These are phyloP conservation scores for Pelmatolapia mariae DNA, from an alignment of 2,113 vertebrate genomes.

Conservation along the genomic window DNA sequence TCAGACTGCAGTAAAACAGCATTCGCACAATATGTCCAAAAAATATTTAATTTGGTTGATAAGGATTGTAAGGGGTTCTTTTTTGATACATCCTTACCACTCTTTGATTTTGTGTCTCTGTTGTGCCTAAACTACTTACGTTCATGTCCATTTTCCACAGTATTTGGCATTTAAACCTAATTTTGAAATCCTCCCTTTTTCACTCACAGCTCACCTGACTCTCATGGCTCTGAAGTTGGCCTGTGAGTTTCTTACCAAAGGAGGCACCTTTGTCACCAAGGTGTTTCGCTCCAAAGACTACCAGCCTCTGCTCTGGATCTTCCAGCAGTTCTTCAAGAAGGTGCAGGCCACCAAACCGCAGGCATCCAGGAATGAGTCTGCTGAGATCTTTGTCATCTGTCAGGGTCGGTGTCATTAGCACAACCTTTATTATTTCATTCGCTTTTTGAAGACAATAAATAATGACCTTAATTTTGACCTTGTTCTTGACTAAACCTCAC, in stretches of 20 bases:
- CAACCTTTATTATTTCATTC: not conserved
- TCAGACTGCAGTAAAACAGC: not conserved
- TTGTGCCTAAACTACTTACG: not conserved
- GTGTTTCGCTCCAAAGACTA: slow-evolving; percentile 97
- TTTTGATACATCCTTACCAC: not conserved
- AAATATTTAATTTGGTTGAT: not conserved
- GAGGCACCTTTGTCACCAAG: slow-evolving; percentile 93
- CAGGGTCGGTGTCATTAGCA: slow-evolving; percentile 75
- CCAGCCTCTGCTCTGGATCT: slow-evolving; percentile 94
- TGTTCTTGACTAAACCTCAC: not conserved
- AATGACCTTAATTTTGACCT: not conserved
- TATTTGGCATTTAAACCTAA: not conserved
- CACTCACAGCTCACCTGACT: slow-evolving; percentile 81
- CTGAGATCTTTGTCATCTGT: slow-evolving; percentile 97
- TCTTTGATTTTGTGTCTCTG: not conserved
- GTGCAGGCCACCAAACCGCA: slow-evolving; percentile 96
- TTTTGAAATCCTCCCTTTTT: not conserved
- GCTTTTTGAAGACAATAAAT: not conserved
- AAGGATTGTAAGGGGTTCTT: not conserved
- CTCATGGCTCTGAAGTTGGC: slow-evolving; percentile 91
- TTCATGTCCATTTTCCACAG: not conserved
- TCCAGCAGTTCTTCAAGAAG: slow-evolving; percentile 93
- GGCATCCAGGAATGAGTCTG: slow-evolving; percentile 92
- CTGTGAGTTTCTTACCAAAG: slow-evolving; percentile 87
- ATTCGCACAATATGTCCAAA: not conserved